Base-by-base conservation (phyloP, 2,888 invertebrate genomes). In the Nephrotoma flavescens region DNA sequence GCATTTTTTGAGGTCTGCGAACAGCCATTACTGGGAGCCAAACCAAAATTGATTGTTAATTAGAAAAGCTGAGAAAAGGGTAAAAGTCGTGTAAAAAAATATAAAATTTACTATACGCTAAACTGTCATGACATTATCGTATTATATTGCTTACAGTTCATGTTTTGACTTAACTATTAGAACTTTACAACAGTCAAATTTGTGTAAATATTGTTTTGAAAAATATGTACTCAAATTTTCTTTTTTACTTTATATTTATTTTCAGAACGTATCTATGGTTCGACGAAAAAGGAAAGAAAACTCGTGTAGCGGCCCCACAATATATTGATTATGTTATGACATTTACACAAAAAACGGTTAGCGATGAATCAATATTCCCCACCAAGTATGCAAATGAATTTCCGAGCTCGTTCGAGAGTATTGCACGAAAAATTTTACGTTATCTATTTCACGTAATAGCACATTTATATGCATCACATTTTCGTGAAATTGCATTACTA, bases 261-360 rank as follows among this genome's bases (percentile, higher is more conserved):
- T 93, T 87, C 91, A 98, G 98, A 94, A 96, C 96, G 91, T 99
- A 98, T 94, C 95, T 97, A 90, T 99, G 99, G 99, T 96, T 97
- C 93, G 99, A 99, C 93, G 99, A 99, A 92, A 98, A 98, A 93
- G 98, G 99, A 89, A 99, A 99, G 94, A 99, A 99, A 93, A 96
- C 96, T 89, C 96, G 98, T 92, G 96, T 98, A 90, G 97, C 98
- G 89, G 98, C 99, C 89, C 98, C 98, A 90, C 98, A 99, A 93
- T 99, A 99, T 93, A 97, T 99, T 92, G 99, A 99, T 93, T 98
- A 98, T 93, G 98, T 98, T 91, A 99, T 99, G 97, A 98, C 98
- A 88, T 98, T 96, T 93, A 97, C 97, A 90, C 98, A 99, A 93
- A 97, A 97, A 93, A 98, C 97, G 89, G 96, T 99, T 93, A 97